These are phyloP conservation scores for Doris montereyensis DNA, from an alignment of 2,888 invertebrate genomes.

Conservation along the genomic window DNA sequence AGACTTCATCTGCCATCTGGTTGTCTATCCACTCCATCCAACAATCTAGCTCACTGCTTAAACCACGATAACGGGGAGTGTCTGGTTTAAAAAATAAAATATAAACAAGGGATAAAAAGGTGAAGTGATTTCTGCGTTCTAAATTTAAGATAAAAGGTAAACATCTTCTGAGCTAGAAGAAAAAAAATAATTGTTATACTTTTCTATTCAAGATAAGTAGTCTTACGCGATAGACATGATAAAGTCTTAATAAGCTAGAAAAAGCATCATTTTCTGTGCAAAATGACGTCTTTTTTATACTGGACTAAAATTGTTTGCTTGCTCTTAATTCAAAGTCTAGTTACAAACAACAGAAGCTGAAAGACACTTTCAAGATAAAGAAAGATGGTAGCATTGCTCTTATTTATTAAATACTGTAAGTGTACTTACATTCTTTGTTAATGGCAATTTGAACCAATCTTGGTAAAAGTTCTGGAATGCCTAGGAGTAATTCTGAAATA, in stretches of 20 bases:
- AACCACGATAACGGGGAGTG: slow-evolving; percentile 69
- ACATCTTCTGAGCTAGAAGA: neutral
- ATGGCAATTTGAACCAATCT: slow-evolving; percentile 70
- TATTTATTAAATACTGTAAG: no score
- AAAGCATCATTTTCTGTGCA: no score
- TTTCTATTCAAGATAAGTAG: no score
- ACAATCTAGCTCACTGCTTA: slow-evolving; percentile 72
- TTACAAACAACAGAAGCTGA: no score
- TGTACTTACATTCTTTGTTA: slow-evolving; percentile 68
- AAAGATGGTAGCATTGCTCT: no score
- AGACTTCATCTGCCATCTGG: slow-evolving; percentile 68
- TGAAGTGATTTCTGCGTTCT: neutral
- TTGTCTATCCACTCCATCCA: slow-evolving; percentile 74
- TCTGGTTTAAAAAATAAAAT: slow-evolving; percentile 53
- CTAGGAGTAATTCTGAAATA: slow-evolving; percentile 67
- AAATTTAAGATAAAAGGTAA: neutral
- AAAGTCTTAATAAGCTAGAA: no score
- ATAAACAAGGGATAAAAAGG: no score
- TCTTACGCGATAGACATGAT: no score
- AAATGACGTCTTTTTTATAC: no score
- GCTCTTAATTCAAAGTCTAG: no score
- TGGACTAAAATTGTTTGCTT: no score
- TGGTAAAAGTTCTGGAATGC: slow-evolving; percentile 70
- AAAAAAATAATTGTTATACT: neutral
- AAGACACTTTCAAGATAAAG: no score